Evolutionary conservation across 1,140 invertebrate species (phyloP).

Genomic region (Macrobrachium rosenbergii): DNA sequence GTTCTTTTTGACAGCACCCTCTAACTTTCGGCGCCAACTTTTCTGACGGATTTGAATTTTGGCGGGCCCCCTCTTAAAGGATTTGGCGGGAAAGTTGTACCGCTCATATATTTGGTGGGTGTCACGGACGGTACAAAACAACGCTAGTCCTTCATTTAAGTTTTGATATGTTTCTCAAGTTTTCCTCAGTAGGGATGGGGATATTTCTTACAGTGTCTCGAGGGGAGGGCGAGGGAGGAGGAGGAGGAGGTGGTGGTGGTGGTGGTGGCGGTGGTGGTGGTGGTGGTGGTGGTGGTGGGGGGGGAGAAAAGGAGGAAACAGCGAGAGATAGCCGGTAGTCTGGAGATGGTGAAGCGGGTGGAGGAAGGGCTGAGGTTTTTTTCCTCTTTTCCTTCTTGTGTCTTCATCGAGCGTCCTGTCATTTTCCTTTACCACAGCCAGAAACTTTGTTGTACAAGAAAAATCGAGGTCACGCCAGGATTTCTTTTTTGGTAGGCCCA

Average conservation of each 20-base stretch:
- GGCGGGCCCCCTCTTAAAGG: conserved; percentile 21
- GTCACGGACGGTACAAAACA: conserved; percentile 8
- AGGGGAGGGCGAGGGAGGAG: conserved; percentile 7
- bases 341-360: too few relatives aligned
- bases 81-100: conserved; percentile 32
- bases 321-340: too few relatives aligned
- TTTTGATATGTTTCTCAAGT: conserved; percentile 48
- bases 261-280: background rate
- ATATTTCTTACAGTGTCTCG: background rate
- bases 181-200: background rate
- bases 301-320: background rate
- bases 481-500: too few relatives aligned
- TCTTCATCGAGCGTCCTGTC: too few relatives aligned
- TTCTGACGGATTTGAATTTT: conserved; percentile 37
- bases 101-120: conserved; percentile 28
- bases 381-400: background rate
- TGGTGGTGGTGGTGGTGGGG: background rate
- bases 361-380: background rate
- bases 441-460: too few relatives aligned
- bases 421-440: too few relatives aligned
- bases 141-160: conserved; percentile 27
- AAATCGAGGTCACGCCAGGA: too few relatives aligned
- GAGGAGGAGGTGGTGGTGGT: background rate
- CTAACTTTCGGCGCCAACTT: conserved; percentile 42
- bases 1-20: conserved; percentile 31